phyloP scores from a whole-genome alignment of 2,113 vertebrate genomes.

The Cynopterus brachyotis region DNA sequence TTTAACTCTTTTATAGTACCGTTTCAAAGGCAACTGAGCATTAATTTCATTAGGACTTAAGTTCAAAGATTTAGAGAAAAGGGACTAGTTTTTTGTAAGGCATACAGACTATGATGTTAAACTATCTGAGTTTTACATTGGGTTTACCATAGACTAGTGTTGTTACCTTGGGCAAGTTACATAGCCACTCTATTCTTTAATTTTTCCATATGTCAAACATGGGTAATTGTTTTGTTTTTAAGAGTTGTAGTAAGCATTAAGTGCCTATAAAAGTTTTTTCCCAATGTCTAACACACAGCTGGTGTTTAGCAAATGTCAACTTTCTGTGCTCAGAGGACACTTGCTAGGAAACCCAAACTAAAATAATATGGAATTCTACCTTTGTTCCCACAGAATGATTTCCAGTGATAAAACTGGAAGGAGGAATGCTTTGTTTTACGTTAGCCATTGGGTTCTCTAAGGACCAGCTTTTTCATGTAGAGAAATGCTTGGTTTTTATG shows the following conservation, averaged over 20 bases:
- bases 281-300: background rate
- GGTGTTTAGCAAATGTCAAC: background rate
- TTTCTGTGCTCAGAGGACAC: background rate
- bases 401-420: background rate
- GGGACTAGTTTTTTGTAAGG: background rate
- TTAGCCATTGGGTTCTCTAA: background rate
- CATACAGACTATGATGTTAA: background rate
- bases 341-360: background rate
- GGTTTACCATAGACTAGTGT: background rate
- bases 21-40: background rate
- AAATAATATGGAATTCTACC: background rate
- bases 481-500: background rate
- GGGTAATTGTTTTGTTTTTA: background rate
- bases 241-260: background rate
- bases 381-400: background rate
- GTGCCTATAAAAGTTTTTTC: background rate
- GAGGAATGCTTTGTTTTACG: background rate
- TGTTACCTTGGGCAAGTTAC: background rate
- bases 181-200: background rate
- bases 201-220: background rate
- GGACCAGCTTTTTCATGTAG: background rate
- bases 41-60: background rate
- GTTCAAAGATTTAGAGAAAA: background rate
- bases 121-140: background rate
- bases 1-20: background rate